phyloP scores from a whole-genome alignment of 1,140 invertebrate species.

The Augochlora pura region DNA sequence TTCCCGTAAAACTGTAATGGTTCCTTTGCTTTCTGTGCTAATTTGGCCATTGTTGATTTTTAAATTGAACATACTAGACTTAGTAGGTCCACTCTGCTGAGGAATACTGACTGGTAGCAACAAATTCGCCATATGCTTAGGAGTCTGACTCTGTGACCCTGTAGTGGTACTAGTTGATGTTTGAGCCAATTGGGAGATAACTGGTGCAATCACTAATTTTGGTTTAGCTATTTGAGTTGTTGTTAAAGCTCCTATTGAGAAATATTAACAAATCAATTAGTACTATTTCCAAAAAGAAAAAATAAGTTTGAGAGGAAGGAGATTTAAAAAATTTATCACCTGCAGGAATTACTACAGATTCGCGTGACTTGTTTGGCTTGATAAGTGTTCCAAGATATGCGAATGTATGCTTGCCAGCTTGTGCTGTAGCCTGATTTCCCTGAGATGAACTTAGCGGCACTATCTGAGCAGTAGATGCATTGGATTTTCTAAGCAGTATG shows the following conservation, averaged over 20 bases:
- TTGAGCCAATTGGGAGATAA: slow-evolving; percentile 75
- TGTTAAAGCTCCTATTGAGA: slow-evolving; percentile 65
- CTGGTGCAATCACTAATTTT: slow-evolving; percentile 79
- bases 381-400: slow-evolving; percentile 77
- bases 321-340: slow-evolving; percentile 60
- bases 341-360: slow-evolving; percentile 74
- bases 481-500: slow-evolving; percentile 75
- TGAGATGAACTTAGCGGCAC: slow-evolving; percentile 71
- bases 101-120: slow-evolving; percentile 79
- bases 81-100: slow-evolving; percentile 70
- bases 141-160: slow-evolving; percentile 73
- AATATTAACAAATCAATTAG: slow-evolving; percentile 6
- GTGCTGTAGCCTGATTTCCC: slow-evolving; percentile 68
- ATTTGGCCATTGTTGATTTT: slow-evolving; percentile 82
- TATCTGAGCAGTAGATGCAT: slow-evolving; percentile 75
- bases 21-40: slow-evolving; percentile 77
- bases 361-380: slow-evolving; percentile 74
- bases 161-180: slow-evolving; percentile 74
- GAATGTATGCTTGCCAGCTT: slow-evolving; percentile 75
- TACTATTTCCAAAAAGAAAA: not conserved
- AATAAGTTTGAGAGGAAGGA: not conserved
- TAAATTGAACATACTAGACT: slow-evolving; percentile 81
- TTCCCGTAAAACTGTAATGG: slow-evolving; percentile 76
- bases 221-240: slow-evolving; percentile 77
- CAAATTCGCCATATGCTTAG: slow-evolving; percentile 78